These are phyloP conservation scores for Pseudomugil tenellus DNA, from an alignment of 2,797 vertebrate species.

Conservation along the genomic window DNA sequence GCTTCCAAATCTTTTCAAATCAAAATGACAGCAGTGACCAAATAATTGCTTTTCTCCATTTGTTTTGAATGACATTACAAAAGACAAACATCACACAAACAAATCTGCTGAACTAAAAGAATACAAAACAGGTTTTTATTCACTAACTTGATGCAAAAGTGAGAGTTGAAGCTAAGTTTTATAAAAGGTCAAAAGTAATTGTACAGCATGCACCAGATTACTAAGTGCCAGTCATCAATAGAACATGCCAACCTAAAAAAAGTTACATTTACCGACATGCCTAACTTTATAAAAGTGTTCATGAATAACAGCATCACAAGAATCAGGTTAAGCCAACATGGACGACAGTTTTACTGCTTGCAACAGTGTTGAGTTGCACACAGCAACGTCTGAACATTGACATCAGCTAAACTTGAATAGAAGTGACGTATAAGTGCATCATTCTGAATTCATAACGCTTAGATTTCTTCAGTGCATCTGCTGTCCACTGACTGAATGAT, in stretches of 20 bases:
- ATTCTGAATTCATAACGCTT: too few relatives aligned
- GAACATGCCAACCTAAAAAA: neutral
- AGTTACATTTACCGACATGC: neutral
- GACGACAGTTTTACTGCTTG: neutral
- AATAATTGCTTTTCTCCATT: conserved; percentile 14
- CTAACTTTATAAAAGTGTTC: too few relatives aligned
- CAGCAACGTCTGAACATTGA: conserved; percentile 8
- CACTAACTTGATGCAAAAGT: neutral
- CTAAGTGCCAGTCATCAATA: neutral
- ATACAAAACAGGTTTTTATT: neutral
- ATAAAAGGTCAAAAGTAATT: neutral
- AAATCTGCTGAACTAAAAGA: neutral
- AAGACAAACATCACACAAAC: conserved; percentile 32
- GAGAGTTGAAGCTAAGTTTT: neutral
- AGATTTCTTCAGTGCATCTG: neutral
- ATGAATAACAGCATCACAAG: neutral
- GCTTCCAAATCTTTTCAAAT: conserved; percentile 28
- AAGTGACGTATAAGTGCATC: conserved; percentile 29
- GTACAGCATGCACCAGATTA: neutral
- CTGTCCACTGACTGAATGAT: neutral
- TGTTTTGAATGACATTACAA: conserved; percentile 32
- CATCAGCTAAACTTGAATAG: neutral
- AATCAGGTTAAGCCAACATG: neutral
- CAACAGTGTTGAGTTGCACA: neutral
- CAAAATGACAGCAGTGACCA: conserved; percentile 24